phyloP scores from a whole-genome alignment of 2,113 vertebrate genomes.

The Pleuronectes platessa region DNA sequence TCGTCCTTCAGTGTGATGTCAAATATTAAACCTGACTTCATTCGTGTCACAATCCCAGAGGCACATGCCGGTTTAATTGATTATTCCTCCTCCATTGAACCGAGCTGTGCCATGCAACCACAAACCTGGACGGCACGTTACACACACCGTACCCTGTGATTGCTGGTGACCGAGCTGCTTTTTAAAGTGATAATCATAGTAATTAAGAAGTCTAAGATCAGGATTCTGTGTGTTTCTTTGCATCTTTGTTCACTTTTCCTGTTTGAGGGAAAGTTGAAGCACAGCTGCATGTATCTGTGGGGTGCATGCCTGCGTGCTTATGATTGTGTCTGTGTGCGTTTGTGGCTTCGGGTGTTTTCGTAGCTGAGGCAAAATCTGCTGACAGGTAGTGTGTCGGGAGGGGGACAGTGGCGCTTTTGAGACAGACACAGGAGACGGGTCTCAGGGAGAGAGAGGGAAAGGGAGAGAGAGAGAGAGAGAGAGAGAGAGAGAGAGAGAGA shows the following conservation, averaged over 20 bases:
- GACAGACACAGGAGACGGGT: conserved; percentile 73
- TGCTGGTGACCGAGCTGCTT: conserved; percentile 67
- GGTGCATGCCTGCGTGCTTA: not conserved
- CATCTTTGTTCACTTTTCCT: conserved; percentile 68
- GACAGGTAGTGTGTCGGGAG: conserved; percentile 77
- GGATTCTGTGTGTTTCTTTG: conserved; percentile 70
- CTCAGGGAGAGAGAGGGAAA: conserved; percentile 41
- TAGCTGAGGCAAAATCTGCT: conserved; percentile 65
- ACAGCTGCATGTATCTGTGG: conserved; percentile 45
- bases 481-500: no score
- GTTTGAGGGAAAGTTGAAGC: conserved; percentile 49
- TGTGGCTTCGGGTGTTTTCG: conserved; percentile 50
- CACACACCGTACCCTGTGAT: conserved; percentile 54
- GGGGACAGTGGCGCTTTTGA: conserved; percentile 81
- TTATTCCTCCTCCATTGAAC: conserved; percentile 18
- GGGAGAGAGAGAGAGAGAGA: conserved; percentile 40
- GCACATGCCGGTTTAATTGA: conserved; percentile 18
- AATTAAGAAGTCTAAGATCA: conserved; percentile 62
- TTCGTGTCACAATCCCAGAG: not conserved
- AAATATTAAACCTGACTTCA: not conserved
- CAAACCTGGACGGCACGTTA: conserved; percentile 49
- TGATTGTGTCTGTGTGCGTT: conserved; percentile 11
- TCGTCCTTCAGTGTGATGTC: no score
- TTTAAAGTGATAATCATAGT: conserved; percentile 75
- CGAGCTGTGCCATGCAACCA: conserved; percentile 9